These are phyloP conservation scores for Andrena bucephala DNA, from an alignment of 2,888 invertebrate genomes.

Conservation along the genomic window DNA sequence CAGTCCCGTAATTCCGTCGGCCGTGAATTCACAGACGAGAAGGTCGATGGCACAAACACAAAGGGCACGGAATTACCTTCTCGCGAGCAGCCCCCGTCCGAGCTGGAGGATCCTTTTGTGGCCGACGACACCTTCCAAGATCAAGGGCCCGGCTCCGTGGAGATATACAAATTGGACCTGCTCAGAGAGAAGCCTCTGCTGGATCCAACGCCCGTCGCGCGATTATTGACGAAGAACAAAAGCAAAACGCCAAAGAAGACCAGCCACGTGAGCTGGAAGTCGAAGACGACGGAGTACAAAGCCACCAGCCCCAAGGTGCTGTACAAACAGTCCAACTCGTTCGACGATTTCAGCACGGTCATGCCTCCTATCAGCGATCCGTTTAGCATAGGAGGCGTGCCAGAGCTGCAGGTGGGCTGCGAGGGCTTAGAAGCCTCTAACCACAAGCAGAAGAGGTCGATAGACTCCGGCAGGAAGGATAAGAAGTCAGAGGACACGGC, in stretches of 20 bases:
- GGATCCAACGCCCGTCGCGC: conserved; percentile 33
- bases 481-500: background rate
- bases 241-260: conserved; percentile 72
- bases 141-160: conserved; percentile 79
- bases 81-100: conserved; percentile 44
- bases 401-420: conserved; percentile 79
- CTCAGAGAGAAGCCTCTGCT: conserved; percentile 67
- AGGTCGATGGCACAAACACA: conserved; percentile 17
- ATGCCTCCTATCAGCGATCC: conserved; percentile 47
- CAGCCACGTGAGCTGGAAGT: conserved; percentile 39
- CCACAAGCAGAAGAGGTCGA: conserved; percentile 71
- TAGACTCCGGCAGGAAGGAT: conserved; percentile 29
- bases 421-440: conserved; percentile 74
- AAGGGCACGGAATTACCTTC: conserved; percentile 41
- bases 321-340: conserved; percentile 63
- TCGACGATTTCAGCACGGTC: conserved; percentile 55
- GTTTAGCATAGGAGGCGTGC: conserved; percentile 76
- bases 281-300: conserved; percentile 52
- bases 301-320: conserved; percentile 30
- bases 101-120: conserved; percentile 62
- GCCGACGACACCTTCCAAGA: conserved; percentile 76
- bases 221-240: conserved; percentile 53
- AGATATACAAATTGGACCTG: conserved; percentile 78
- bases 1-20: conserved; percentile 25
- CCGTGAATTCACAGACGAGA: conserved; percentile 34